Conservation (phyloP, 2,797 vertebrate species). For the Microctenopoma lineatum region DNA sequence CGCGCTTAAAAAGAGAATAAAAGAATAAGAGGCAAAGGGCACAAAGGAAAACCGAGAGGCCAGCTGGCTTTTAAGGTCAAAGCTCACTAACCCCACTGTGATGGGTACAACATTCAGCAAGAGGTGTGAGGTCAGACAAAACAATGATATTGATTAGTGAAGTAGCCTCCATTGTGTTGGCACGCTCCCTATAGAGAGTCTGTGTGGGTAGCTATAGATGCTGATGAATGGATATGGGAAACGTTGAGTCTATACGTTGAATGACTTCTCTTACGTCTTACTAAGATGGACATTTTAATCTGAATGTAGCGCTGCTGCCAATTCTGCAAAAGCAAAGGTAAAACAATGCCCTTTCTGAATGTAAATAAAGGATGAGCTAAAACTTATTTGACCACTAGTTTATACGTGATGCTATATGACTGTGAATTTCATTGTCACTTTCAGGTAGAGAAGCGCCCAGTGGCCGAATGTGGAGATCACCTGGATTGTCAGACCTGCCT, state of each 20-base stretch:
- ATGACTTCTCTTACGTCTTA: conserved; percentile 19
- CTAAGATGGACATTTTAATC: conserved; percentile 1
- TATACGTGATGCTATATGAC: too few relatives aligned
- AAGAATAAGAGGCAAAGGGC: conserved; percentile 45
- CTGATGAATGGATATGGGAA: conserved; percentile 61
- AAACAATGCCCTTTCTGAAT: too few relatives aligned
- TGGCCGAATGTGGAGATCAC: conserved; percentile 91
- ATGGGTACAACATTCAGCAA: conserved; percentile 60
- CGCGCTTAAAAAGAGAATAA: conserved; percentile 37
- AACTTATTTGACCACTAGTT: too few relatives aligned
- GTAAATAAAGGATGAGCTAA: too few relatives aligned
- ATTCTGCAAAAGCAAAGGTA: too few relatives aligned
- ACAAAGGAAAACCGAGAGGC: conserved; percentile 55
- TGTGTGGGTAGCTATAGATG: conserved; percentile 60
- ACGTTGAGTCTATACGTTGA: conserved; percentile 26
- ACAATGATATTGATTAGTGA: conserved; percentile 76
- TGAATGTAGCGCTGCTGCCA: conserved; percentile 6
- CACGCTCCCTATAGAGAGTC: conserved; percentile 68
- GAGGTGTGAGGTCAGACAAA: conserved; percentile 58
- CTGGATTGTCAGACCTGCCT: conserved; percentile 91
- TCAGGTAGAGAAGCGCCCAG: conserved; percentile 91
- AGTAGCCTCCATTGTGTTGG: conserved; percentile 68
- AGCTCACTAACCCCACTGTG: conserved; percentile 55
- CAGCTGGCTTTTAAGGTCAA: conserved; percentile 71
- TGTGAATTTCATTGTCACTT: neutral